Percentiles rank a stretch among this genome's conserved stretches.
phyloP scores from a whole-genome alignment of 2,797 vertebrate species.

The Notolabrus celidotus region DNA sequence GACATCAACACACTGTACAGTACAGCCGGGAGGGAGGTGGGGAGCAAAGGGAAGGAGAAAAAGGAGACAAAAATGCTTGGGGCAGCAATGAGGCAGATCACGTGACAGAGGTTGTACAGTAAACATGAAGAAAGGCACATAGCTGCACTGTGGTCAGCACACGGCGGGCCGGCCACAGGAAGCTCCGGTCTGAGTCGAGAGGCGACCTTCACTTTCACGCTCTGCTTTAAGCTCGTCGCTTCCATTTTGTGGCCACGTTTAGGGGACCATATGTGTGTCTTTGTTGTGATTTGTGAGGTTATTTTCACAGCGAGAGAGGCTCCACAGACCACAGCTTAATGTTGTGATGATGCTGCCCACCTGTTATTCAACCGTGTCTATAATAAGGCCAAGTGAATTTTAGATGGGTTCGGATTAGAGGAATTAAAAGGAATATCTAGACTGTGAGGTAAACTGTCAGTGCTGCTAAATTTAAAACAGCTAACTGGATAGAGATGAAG shows the following conservation, averaged over 20 bases:
- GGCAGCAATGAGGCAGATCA: constrained; percentile 78
- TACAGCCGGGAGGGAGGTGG: constrained; percentile 66
- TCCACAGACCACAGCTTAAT: constrained; percentile 46
- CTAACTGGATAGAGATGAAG: not conserved
- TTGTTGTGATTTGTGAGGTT: constrained; percentile 77
- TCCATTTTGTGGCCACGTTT: constrained; percentile 84
- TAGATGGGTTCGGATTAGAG: constrained; percentile 29
- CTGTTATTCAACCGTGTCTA: constrained; percentile 79
- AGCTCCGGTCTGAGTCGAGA: constrained; percentile 56
- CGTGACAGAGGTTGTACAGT: constrained; percentile 80
- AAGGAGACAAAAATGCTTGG: constrained; percentile 79
- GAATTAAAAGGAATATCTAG: constrained; percentile 18
- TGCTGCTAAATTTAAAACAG: constrained; percentile 28
- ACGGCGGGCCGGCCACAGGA: constrained; percentile 46
- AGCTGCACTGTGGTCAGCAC: constrained; percentile 78
- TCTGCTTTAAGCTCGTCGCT: constrained; percentile 71
- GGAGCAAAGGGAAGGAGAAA: constrained; percentile 64
- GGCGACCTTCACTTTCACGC: constrained; percentile 78
- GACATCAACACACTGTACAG: constrained; percentile 83
- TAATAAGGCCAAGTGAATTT: constrained; percentile 49
- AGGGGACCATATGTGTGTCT: constrained; percentile 79
- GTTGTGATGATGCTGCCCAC: constrained; percentile 77
- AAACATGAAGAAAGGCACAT: constrained; percentile 82
- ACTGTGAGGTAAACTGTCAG: constrained; percentile 16
- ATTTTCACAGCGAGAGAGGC: constrained; percentile 60